Evolutionary conservation across 1,140 invertebrate genomes (phyloP).

Genomic region (Drosophila pseudoobscura): DNA sequence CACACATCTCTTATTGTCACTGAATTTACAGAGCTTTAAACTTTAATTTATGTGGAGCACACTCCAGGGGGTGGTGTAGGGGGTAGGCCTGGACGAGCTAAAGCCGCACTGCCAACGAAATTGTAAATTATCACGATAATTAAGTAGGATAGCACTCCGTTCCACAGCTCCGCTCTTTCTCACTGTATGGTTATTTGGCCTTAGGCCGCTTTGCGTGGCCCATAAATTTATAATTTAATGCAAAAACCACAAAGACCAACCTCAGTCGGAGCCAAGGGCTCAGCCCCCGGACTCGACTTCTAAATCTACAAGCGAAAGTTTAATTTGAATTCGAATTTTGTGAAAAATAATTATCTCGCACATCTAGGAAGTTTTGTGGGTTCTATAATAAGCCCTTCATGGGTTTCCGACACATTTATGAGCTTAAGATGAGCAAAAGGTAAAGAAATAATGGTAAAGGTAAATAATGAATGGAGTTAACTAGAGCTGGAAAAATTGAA

Average conservation of each 20-base stretch:
- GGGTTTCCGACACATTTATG: no score
- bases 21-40: constrained; percentile 74
- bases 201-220: constrained; percentile 49
- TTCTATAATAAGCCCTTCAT: not conserved
- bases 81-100: constrained; percentile 50
- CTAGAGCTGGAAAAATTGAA: no score
- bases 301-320: constrained; percentile 47
- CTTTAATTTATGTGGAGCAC: constrained; percentile 73
- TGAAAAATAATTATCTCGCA: constrained; percentile 43
- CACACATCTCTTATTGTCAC: not conserved
- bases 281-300: not conserved
- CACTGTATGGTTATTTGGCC: constrained; percentile 50
- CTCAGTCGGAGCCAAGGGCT: not conserved
- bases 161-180: not conserved
- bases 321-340: constrained; percentile 57
- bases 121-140: constrained; percentile 81
- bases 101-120: constrained; percentile 61
- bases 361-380: constrained; percentile 9
- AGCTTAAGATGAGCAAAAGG: no score
- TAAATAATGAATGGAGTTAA: no score
- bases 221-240: constrained; percentile 79
- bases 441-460: no score
- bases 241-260: constrained; percentile 53
- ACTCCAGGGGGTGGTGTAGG: constrained; percentile 15
- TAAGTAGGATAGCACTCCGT: constrained; percentile 47